Conservation (phyloP, 1,140 invertebrate genomes). For the Alviniconcha marisindica region DNA sequence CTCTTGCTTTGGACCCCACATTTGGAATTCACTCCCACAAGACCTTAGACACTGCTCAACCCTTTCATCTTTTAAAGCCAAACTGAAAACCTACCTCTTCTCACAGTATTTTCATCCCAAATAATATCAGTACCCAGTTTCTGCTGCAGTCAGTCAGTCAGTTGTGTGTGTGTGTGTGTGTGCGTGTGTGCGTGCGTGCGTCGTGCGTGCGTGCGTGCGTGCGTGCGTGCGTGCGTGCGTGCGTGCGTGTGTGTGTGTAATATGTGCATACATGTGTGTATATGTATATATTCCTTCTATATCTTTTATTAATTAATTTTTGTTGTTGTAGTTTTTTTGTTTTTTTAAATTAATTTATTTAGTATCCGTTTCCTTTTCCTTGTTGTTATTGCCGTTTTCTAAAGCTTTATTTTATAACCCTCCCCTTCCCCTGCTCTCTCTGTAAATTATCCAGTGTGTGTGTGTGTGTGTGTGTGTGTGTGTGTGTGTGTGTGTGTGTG, state of each 20-base stretch:
- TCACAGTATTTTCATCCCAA: not conserved
- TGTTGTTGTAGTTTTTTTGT: too few relatives aligned
- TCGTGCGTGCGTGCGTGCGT: slow-evolving; percentile 1
- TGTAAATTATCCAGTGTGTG: not conserved
- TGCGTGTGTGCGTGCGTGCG: not conserved
- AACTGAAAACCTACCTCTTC: not conserved
- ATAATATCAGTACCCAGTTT: not conserved
- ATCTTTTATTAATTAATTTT: too few relatives aligned
- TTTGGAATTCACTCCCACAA: not conserved
- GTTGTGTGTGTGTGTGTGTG: not conserved
- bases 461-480: not conserved
- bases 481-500: not conserved
- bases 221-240: not conserved
- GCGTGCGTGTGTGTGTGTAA: not conserved
- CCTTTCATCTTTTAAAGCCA: not conserved
- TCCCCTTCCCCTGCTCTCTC: too few relatives aligned
- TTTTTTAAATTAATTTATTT: too few relatives aligned
- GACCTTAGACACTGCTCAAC: not conserved
- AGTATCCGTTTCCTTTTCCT: too few relatives aligned
- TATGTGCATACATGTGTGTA: not conserved
- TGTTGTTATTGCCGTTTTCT: too few relatives aligned
- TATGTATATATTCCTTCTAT: too few relatives aligned
- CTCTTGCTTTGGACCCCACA: not conserved
- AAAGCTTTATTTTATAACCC: too few relatives aligned
- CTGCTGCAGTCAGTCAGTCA: not conserved